Evolutionary conservation across 2,888 invertebrate genomes (phyloP).

Genomic region (Orchestes rusci): DNA sequence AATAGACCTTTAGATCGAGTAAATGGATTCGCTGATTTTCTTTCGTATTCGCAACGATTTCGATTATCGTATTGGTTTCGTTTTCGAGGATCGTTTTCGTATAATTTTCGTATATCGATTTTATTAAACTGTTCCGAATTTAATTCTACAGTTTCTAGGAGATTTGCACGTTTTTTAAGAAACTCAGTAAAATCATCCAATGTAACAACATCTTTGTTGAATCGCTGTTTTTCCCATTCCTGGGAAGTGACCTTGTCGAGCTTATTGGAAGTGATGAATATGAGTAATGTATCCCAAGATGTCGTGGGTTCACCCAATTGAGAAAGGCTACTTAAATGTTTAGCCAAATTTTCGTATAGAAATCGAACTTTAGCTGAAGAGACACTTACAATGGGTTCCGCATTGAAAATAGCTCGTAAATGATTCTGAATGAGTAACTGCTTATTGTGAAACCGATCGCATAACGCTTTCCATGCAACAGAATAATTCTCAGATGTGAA

Average conservation of each 20-base stretch:
- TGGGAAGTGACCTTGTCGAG: constrained; percentile 11
- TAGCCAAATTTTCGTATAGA: constrained; percentile 1
- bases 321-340: constrained; percentile 18
- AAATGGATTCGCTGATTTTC: no score
- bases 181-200: constrained; percentile 16
- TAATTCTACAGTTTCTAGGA: constrained; percentile 15
- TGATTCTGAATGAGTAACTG: constrained; percentile 15
- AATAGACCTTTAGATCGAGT: no score
- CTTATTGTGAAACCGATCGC: constrained; percentile 17
- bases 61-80: no score
- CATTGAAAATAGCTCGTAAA: constrained; percentile 15
- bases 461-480: constrained; percentile 18
- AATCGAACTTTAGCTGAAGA: constrained; percentile 3
- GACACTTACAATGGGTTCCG: background rate
- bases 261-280: constrained; percentile 17
- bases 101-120: no score
- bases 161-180: no score
- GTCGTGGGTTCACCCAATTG: constrained; percentile 21
- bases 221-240: constrained; percentile 13
- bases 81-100: no score
- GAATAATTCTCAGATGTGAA: no score
- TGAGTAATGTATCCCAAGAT: constrained; percentile 21
- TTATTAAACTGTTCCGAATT: no score
- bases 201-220: background rate
- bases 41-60: no score